Conservation (phyloP, 2,888 invertebrate species). For the Mesorhabditis belari region DNA sequence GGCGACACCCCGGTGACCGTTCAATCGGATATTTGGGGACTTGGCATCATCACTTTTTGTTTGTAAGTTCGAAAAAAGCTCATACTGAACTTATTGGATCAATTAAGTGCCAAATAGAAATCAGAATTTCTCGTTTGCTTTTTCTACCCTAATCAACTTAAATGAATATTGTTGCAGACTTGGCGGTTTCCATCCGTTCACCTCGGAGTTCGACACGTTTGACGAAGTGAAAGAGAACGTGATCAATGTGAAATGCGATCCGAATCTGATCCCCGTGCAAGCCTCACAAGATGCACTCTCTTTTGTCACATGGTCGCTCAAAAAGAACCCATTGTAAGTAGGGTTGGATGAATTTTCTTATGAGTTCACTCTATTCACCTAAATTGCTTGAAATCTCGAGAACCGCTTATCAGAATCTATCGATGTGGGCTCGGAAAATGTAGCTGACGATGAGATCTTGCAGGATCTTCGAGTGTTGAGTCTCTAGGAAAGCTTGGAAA, state of each 20-base stretch:
- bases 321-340: constrained; percentile 78
- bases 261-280: constrained; percentile 87
- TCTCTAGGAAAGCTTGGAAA: too few species aligned
- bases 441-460: too few species aligned
- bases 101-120: not conserved
- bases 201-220: constrained; percentile 62
- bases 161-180: too few species aligned
- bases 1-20: constrained; percentile 74
- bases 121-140: not conserved
- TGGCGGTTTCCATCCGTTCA: constrained; percentile 88
- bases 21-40: constrained; percentile 84
- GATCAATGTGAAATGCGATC: constrained; percentile 69
- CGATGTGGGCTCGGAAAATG: too few species aligned
- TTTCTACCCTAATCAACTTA: not conserved
- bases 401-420: too few species aligned
- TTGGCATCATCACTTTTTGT: constrained; percentile 83
- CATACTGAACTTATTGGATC: not conserved
- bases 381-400: too few species aligned
- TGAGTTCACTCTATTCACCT: too few species aligned
- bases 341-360: constrained; percentile 1
- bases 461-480: too few species aligned
- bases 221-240: constrained; percentile 84
- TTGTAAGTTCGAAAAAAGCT: constrained; percentile 59
- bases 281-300: constrained; percentile 84
- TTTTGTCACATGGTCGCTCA: constrained; percentile 90